A percentile compares a stretch with the other conserved stretches of the same genome.
phyloP scores from a whole-genome alignment of 2,888 invertebrate genomes.

The Nezara viridula region DNA sequence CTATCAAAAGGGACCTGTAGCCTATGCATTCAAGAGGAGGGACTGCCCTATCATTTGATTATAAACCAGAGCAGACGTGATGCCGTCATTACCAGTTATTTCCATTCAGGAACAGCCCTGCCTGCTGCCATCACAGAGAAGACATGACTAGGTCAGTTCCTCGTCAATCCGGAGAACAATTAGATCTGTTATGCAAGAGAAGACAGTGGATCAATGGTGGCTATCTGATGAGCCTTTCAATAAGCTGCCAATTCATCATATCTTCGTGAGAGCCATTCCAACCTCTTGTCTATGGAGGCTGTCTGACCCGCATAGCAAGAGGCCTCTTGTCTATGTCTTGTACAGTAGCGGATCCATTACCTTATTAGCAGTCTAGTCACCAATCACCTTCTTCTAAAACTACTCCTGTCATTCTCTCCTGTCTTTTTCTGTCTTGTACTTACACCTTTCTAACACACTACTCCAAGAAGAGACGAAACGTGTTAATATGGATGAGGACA shows the following conservation, averaged over 20 bases:
- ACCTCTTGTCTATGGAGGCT: not conserved
- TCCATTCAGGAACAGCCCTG: not conserved
- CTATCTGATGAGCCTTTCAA: conserved; percentile 11
- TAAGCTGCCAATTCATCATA: conserved; percentile 18
- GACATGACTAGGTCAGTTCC: conserved; percentile 5
- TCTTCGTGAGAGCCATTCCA: conserved; percentile 1
- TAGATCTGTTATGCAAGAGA: not conserved
- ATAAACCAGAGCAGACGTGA: too few species aligned
- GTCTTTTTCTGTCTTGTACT: not conserved
- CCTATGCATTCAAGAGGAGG: not conserved
- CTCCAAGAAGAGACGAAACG: not conserved
- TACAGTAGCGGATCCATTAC: not conserved
- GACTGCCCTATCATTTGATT: not conserved
- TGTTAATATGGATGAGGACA: too few species aligned
- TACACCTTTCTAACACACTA: not conserved
- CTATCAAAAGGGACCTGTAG: too few species aligned
- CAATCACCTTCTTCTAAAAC: not conserved
- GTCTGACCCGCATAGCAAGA: not conserved
- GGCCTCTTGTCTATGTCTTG: not conserved
- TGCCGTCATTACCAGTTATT: not conserved
- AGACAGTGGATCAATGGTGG: not conserved
- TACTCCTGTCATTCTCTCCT: not conserved
- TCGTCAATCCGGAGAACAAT: not conserved
- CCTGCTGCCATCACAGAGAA: not conserved
- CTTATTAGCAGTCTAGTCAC: not conserved